Evolutionary conservation across 1,140 invertebrate species (phyloP).

Genomic region (Batillaria attramentaria): DNA sequence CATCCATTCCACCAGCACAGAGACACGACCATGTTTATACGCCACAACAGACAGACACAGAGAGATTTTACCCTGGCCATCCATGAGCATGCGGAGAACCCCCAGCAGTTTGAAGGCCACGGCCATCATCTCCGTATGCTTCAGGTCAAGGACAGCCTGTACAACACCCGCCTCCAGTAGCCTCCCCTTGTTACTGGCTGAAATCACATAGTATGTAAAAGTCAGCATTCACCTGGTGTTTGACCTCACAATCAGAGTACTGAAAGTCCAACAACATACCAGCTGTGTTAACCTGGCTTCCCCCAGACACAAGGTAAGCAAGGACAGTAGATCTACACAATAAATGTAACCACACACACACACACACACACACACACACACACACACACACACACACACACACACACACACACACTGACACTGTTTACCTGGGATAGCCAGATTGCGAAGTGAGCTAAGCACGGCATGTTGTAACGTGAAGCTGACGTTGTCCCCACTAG

Average conservation of each 20-base stretch:
- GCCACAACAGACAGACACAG: not conserved
- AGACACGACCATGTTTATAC: not conserved
- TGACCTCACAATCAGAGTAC: too few relatives aligned
- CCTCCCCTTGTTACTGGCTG: conserved; percentile 80
- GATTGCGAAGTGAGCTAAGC: conserved; percentile 85
- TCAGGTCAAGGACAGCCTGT: conserved; percentile 81
- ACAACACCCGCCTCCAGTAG: conserved; percentile 82
- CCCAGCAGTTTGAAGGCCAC: conserved; percentile 91
- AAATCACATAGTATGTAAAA: too few relatives aligned
- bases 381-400: not conserved
- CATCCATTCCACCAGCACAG: not conserved
- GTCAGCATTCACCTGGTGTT: too few relatives aligned
- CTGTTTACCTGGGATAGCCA: conserved; percentile 80
- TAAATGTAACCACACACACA: not conserved
- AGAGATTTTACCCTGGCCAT: conserved; percentile 79
- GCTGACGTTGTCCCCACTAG: conserved; percentile 72
- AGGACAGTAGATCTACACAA: too few relatives aligned
- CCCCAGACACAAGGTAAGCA: too few relatives aligned
- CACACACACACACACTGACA: not conserved
- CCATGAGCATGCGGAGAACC: conserved; percentile 87
- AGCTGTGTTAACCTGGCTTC: too few relatives aligned
- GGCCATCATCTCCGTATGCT: conserved; percentile 82
- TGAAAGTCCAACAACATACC: too few relatives aligned
- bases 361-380: not conserved
- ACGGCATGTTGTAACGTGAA: conserved; percentile 87